Conservation (phyloP, 2,888 invertebrate genomes). For the Pegoplata infirma region DNA sequence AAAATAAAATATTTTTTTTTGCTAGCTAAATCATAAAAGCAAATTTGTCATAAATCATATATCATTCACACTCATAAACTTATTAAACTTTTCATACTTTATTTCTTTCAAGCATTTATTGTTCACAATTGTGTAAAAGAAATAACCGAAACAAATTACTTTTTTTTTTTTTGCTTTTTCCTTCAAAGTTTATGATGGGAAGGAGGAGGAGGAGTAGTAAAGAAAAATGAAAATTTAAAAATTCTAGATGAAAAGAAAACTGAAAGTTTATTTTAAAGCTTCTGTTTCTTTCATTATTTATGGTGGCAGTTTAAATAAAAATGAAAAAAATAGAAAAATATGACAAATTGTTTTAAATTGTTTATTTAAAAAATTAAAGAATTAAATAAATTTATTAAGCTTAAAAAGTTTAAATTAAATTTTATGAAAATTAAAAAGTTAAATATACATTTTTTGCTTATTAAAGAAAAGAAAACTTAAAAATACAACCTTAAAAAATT, state of each 20-base stretch:
- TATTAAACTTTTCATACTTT: conserved; percentile 33
- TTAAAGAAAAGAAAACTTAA: too few relatives aligned
- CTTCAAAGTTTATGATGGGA: background rate
- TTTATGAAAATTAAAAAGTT: too few relatives aligned
- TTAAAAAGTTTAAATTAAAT: background rate
- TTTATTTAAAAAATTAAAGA: background rate
- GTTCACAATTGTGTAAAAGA: conserved; percentile 33
- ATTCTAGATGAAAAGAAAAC: conserved; percentile 6
- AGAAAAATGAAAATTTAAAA: background rate
- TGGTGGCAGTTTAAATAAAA: conserved; percentile 2
- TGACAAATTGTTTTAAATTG: background rate
- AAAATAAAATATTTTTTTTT: too few relatives aligned
- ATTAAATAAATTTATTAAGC: background rate
- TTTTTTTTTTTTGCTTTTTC: background rate
- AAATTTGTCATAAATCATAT: conserved; percentile 39
- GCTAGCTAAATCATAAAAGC: background rate
- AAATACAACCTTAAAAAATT: too few relatives aligned
- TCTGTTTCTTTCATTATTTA: conserved; percentile 28
- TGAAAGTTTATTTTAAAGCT: conserved; percentile 28
- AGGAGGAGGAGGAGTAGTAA: background rate
- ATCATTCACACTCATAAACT: conserved; percentile 40
- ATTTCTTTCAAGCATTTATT: conserved; percentile 44
- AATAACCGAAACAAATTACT: conserved; percentile 35
- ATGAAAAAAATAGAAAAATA: background rate
- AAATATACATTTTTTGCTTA: too few relatives aligned